Percentiles rank a stretch among this genome's conserved stretches.
Evolutionary conservation across 2,888 invertebrate species (phyloP).

Genomic region (Polymixis lichenea): DNA sequence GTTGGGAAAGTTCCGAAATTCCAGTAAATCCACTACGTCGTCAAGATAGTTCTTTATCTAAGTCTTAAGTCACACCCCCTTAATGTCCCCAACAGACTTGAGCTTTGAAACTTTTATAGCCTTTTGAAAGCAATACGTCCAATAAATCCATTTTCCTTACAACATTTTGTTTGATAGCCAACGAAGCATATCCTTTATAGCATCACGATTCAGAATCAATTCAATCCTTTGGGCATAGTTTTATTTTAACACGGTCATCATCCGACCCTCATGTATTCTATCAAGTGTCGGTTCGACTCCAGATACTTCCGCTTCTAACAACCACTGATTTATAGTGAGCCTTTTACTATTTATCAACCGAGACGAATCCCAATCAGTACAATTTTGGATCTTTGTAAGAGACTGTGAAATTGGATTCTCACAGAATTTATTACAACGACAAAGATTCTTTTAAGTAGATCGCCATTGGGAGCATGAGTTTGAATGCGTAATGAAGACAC

Average conservation of each 20-base stretch:
- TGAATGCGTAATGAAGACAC: conserved; percentile 72
- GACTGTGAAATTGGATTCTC: conserved; percentile 70
- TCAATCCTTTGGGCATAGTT: conserved; percentile 48
- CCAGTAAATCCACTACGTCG: conserved; percentile 10
- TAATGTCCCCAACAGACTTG: conserved; percentile 52
- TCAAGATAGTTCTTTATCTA: conserved; percentile 28
- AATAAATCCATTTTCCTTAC: conserved; percentile 51
- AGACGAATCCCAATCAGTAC: conserved; percentile 80
- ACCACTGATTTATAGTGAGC: conserved; percentile 78
- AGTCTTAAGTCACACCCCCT: conserved; percentile 22
- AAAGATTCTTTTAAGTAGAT: conserved; percentile 55
- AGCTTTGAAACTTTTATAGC: conserved; percentile 57
- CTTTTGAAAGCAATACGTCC: conserved; percentile 49
- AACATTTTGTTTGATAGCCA: conserved; percentile 42
- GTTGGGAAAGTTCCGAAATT: conserved; percentile 2
- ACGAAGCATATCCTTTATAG: conserved; percentile 50
- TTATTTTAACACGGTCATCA: conserved; percentile 55
- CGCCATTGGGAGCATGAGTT: conserved; percentile 60
- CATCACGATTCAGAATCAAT: conserved; percentile 49
- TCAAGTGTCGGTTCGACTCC: conserved; percentile 65
- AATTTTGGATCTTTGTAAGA: conserved; percentile 69
- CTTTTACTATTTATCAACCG: conserved; percentile 77
- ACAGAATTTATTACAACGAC: conserved; percentile 58
- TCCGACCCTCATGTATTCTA: conserved; percentile 59
- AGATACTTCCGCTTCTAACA: conserved; percentile 76